phyloP scores from a whole-genome alignment of 2,888 invertebrate species.

The Venusia cambrica region DNA sequence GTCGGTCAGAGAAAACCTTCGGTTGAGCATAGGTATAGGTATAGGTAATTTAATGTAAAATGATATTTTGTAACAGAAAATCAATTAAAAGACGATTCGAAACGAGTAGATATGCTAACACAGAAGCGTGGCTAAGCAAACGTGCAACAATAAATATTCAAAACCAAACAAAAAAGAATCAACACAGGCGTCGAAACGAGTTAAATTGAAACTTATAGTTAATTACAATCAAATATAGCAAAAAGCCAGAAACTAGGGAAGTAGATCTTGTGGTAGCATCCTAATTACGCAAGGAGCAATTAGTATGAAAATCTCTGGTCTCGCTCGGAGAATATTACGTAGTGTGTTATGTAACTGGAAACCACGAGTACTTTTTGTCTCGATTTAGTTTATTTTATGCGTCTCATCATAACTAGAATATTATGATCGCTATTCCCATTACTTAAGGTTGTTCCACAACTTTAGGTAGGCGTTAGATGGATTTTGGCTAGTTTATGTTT shows the following conservation, averaged over 20 bases:
- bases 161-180: constrained; percentile 17
- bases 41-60: too few relatives aligned
- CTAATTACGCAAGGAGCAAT: constrained; percentile 56
- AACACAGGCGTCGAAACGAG: constrained; percentile 22
- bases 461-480: too few relatives aligned
- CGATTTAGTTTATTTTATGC: constrained; percentile 12
- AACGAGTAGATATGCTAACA: constrained; percentile 4
- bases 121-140: constrained; percentile 10
- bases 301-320: constrained; percentile 58
- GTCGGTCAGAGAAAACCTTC: too few relatives aligned
- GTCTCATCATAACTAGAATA: constrained; percentile 4
- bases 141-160: constrained; percentile 3
- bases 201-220: constrained; percentile 34
- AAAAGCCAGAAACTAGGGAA: constrained; percentile 34
- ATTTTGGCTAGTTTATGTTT: too few relatives aligned
- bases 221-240: constrained; percentile 32
- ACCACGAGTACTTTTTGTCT: constrained; percentile 26
- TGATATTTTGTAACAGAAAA: too few relatives aligned
- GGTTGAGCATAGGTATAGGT: too few relatives aligned
- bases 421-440: too few relatives aligned
- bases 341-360: constrained; percentile 32
- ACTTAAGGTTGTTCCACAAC: too few relatives aligned
- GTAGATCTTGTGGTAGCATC: constrained; percentile 40
- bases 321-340: constrained; percentile 46
- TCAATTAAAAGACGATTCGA: too few relatives aligned